Evolutionary conservation across 2,888 invertebrate genomes (phyloP), one percentile per base, ranked within the genome.

Genomic region (Acrobeloides nanus): DNA sequence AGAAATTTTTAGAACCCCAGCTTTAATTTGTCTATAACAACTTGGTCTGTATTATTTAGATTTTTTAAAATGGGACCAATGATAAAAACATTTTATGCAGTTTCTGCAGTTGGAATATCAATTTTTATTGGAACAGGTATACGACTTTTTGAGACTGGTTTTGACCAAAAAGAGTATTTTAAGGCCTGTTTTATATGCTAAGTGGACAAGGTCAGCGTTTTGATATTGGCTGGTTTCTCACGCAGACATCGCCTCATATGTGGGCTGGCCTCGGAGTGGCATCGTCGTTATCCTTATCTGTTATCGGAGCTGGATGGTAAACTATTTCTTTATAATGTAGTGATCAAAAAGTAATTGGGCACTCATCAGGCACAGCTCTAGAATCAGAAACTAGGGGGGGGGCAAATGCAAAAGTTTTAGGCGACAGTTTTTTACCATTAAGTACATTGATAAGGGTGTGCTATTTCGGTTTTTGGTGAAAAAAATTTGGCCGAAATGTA

Each of bases 191-290:
- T 57, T 78, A 77, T 57, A 62, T 74, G 56, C 62, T 78, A 33
- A 75, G 74, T 43, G 76, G 75, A n/a, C 75, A 76, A 61, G 78
- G 78, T 20, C 70, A 74, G 49, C 66, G 77, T 57, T 74, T 78
- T 72, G 77, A 77, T 59, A 70, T 78, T 53, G 77, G 73, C 60
- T 78, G 78, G 78, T 89, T 92, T 78, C 79, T 95, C 64, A 82
- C 82, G 69, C 82, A 84, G 57, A 85, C 87, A 10, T 87, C 89
- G 18, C 95, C 97, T 0, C 88, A 88, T 76, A 87, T 97, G 87
- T 97, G 95, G 95, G 87, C 86, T 29, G 83, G 84, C 49, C 77
- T 90, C 66, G 97, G 97, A n/a, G 87, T 93, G 68, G 89, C 89
- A 21, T 79, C 93, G 38, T 83, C 93, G 12, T 93, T 97, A 17